Evolutionary conservation across 2,888 invertebrate genomes (phyloP).

Genomic region (Polia nebulosa): DNA sequence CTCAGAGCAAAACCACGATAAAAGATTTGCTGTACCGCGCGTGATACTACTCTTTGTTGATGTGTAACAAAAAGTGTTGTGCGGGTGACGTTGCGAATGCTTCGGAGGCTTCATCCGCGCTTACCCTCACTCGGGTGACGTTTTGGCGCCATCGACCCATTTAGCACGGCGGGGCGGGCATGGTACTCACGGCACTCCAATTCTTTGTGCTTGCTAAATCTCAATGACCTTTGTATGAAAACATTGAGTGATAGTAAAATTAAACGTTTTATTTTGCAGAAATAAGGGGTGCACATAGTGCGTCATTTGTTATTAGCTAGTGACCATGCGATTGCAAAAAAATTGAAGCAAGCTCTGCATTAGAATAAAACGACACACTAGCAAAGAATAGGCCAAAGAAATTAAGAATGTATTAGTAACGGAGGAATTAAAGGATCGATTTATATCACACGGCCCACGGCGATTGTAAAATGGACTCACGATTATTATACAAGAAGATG

Average conservation of each 20-base stretch:
- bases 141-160: slow-evolving; percentile 91
- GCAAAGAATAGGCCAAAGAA: slow-evolving; percentile 90
- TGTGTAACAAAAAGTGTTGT: slow-evolving; percentile 65
- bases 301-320: slow-evolving; percentile 87
- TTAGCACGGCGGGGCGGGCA: slow-evolving; percentile 85
- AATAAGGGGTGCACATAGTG: slow-evolving; percentile 88
- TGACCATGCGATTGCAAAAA: slow-evolving; percentile 89
- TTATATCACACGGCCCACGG: slow-evolving; percentile 88
- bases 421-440: slow-evolving; percentile 86
- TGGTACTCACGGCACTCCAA: slow-evolving; percentile 76
- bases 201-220: slow-evolving; percentile 80
- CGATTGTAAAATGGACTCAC: slow-evolving; percentile 89
- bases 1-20: slow-evolving; percentile 77
- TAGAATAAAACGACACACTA: slow-evolving; percentile 80
- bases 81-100: slow-evolving; percentile 66
- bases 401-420: slow-evolving; percentile 88
- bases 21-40: slow-evolving; percentile 66
- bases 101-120: slow-evolving; percentile 67
- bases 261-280: slow-evolving; percentile 83
- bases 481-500: slow-evolving; percentile 85
- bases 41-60: slow-evolving; percentile 71
- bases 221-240: slow-evolving; percentile 80
- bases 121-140: slow-evolving; percentile 83
- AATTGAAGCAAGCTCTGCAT: slow-evolving; percentile 81
- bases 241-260: slow-evolving; percentile 75